Evolutionary conservation across 2,888 invertebrate species (phyloP).

Genomic region (Eudasyphora cyanicolor): DNA sequence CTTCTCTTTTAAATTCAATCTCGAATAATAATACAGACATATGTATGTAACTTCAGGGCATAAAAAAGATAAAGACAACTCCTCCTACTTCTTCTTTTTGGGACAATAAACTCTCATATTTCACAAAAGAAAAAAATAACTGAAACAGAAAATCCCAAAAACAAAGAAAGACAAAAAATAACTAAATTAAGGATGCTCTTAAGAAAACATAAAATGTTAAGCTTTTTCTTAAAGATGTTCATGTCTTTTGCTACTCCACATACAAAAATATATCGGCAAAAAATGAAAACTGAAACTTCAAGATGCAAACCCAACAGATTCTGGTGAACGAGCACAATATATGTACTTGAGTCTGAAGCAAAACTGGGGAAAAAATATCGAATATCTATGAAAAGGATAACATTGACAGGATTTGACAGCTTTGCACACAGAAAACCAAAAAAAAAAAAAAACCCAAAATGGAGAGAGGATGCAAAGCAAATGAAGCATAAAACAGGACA

Average conservation of each 20-base stretch:
- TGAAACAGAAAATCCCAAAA: no score
- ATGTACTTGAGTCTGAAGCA: background rate
- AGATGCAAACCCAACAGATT: conserved; percentile 16
- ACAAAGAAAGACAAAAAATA: background rate
- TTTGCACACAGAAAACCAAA: conserved; percentile 30
- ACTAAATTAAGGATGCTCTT: conserved; percentile 42
- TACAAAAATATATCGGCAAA: no score
- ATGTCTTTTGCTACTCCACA: conserved; percentile 57
- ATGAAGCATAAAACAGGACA: conserved; percentile 56
- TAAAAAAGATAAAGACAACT: no score
- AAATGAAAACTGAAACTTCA: conserved; percentile 44
- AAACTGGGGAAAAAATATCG: conserved; percentile 48
- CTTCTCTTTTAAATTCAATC: background rate
- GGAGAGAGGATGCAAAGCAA: conserved; percentile 38
- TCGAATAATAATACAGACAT: no score
- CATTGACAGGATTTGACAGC: conserved; percentile 59
- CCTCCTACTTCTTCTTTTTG: no score
- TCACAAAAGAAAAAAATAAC: background rate
- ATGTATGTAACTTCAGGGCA: no score
- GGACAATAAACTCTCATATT: conserved; percentile 4
- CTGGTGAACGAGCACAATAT: background rate
- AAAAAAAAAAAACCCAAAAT: no score
- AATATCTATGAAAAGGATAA: conserved; percentile 54
- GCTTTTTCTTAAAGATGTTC: conserved; percentile 60
- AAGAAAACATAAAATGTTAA: conserved; percentile 62